Evolutionary conservation across 1,140 invertebrate species (phyloP).

Genomic region (Drosophila kanapiae): DNA sequence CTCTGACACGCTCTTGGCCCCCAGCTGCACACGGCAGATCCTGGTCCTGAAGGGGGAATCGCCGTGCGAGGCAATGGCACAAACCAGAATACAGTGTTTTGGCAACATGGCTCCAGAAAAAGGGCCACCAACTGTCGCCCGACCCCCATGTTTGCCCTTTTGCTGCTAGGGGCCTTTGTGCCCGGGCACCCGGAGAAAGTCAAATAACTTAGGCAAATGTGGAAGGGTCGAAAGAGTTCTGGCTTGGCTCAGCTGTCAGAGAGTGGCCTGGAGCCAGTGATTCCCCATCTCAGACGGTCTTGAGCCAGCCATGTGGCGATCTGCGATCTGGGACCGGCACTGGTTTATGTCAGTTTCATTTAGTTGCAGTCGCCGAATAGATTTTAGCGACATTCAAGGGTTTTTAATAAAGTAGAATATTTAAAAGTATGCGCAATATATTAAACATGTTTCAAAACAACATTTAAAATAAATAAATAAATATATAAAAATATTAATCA

Average conservation of each 20-base stretch:
- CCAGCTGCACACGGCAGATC: constrained; percentile 54
- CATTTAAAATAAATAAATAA: no score
- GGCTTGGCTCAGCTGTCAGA: constrained; percentile 45
- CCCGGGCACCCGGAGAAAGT: constrained; percentile 48
- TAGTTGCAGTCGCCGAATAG: constrained; percentile 3
- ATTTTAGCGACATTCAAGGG: neutral
- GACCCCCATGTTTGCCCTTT: constrained; percentile 58
- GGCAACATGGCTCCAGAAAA: constrained; percentile 56
- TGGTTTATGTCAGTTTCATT: constrained; percentile 44
- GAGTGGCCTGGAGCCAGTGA: constrained; percentile 34
- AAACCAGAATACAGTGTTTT: constrained; percentile 61
- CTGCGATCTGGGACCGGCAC: constrained; percentile 14
- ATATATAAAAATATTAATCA: no score
- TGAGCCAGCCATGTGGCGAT: constrained; percentile 19
- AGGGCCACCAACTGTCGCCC: constrained; percentile 26
- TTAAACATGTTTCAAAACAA: no score
- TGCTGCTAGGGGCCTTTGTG: constrained; percentile 62
- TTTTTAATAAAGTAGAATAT: neutral
- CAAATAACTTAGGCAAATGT: constrained; percentile 80
- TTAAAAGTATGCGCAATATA: no score
- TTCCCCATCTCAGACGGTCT: constrained; percentile 31
- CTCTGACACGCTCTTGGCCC: constrained; percentile 69
- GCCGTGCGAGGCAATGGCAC: constrained; percentile 56
- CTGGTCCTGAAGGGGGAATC: constrained; percentile 36
- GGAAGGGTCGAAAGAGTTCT: constrained; percentile 63